Evolutionary conservation across 1,140 invertebrate species (phyloP), one percentile per base, ranked within the genome.

Genomic region (Macrobrachium nipponense): DNA sequence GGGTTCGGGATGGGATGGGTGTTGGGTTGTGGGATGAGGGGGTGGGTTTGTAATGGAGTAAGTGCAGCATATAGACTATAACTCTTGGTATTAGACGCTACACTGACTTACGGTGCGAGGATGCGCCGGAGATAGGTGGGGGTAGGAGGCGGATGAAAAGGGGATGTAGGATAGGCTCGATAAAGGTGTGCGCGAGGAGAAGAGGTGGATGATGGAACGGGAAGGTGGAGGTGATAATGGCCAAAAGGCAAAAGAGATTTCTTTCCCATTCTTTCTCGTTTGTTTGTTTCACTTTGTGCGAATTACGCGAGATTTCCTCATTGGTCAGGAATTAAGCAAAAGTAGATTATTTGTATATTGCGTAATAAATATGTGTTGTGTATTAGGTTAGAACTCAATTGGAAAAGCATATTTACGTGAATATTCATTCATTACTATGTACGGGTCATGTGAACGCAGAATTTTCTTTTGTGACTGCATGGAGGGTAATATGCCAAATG

Each of bases 41-140:
- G 72, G 66, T 60, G 80, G 66, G 36, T 43, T 68, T 70, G 72
- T 81, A 81, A 81, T 81, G 80, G 80, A 81, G 80, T 81, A 68
- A 68, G 80, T 70, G 80, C 80, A 72, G 80, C 80, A 81, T 70
- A 81, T 81, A 81, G 80, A 44, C 80, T 70, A 81, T 81, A 81
- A 81, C 66, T 81, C 80, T 81, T 81, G 80, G 68, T 64, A 81
- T 81, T 81, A 81, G 80, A 64, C 80, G 80, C 36, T 81, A 72
- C 80, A 81, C 68, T 81, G 80, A 81, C 80, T 81, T 81, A 81
- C 80, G 80, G 36, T 70, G 44, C 80, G 43, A 51, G 61, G 60
- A 80, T 62, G 79, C 58, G 27, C 20, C 10, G 64, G 79, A 68
- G 60, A 51, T 23, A 14, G 79, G 68, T 36, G 36, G 36, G 44